A percentile compares a stretch with the other conserved stretches of the same genome.
Conservation (phyloP, 2,797 vertebrate genomes). For the Eulemur coronatus region DNA sequence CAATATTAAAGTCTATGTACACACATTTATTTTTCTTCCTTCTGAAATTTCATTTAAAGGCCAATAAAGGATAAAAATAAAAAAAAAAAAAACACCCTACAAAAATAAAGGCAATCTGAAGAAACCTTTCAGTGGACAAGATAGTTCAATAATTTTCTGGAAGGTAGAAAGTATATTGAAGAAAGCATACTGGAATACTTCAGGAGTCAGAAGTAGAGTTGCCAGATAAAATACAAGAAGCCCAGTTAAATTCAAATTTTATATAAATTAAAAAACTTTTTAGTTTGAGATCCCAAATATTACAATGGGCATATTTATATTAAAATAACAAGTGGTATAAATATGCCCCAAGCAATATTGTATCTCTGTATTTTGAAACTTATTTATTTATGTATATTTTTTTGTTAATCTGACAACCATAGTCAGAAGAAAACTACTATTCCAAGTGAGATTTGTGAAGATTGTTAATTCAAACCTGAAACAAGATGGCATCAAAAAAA, state of each 20-base stretch:
- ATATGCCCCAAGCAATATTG: neutral
- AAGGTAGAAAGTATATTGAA: neutral
- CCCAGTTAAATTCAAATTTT: neutral
- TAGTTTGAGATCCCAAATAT: neutral
- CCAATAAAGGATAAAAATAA: neutral
- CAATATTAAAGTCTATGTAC: neutral
- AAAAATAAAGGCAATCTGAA: neutral
- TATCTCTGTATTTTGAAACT: neutral
- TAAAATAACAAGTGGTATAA: neutral
- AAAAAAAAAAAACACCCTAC: neutral
- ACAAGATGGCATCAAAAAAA: neutral
- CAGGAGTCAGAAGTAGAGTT: neutral
- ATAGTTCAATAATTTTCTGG: slow-evolving; percentile 1
- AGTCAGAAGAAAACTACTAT: neutral
- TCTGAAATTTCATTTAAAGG: neutral
- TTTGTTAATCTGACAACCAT: neutral
- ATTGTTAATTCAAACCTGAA: neutral
- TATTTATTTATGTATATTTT: neutral
- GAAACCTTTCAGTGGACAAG: neutral
- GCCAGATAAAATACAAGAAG: neutral
- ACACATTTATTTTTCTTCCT: neutral
- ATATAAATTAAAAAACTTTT: neutral
- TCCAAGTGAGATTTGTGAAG: neutral
- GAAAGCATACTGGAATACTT: neutral
- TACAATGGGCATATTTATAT: neutral